A percentile compares a stretch with the other conserved stretches of the same genome.
Evolutionary conservation across 2,888 invertebrate species (phyloP).

Genomic region (Brachypalpus laphriformis): DNA sequence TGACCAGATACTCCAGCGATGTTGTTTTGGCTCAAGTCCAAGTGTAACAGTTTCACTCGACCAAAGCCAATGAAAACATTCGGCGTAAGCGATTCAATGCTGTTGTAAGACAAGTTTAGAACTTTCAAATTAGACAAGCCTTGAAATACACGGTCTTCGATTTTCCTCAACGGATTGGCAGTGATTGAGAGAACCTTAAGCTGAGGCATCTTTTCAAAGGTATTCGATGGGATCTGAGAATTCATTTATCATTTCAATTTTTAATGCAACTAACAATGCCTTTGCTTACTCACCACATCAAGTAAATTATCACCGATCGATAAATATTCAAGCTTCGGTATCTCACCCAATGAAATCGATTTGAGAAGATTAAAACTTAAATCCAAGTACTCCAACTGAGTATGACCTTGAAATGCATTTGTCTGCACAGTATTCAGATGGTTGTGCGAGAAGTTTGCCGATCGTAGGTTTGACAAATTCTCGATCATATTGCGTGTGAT

Average conservation of each 20-base stretch:
- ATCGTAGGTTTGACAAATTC: conserved; percentile 76
- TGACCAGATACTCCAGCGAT: conserved; percentile 75
- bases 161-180: conserved; percentile 75
- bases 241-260: neutral
- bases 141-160: conserved; percentile 77
- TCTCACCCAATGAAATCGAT: conserved; percentile 76
- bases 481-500: conserved; percentile 75
- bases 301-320: conserved; percentile 78
- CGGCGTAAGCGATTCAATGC: conserved; percentile 75
- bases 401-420: conserved; percentile 75
- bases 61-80: conserved; percentile 77
- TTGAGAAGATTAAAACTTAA: conserved; percentile 78
- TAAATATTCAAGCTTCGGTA: conserved; percentile 76
- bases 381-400: conserved; percentile 76
- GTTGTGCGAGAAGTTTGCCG: conserved; percentile 79
- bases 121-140: conserved; percentile 76
- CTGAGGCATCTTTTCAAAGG: conserved; percentile 75
- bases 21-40: conserved; percentile 79
- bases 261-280: neutral
- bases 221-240: conserved; percentile 75
- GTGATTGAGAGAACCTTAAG: conserved; percentile 77
- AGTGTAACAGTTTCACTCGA: conserved; percentile 70
- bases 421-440: conserved; percentile 74
- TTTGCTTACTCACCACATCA: conserved; percentile 73
- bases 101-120: conserved; percentile 78